Conservation (phyloP, 2,113 vertebrate genomes). For the Halichoerus grypus region DNA sequence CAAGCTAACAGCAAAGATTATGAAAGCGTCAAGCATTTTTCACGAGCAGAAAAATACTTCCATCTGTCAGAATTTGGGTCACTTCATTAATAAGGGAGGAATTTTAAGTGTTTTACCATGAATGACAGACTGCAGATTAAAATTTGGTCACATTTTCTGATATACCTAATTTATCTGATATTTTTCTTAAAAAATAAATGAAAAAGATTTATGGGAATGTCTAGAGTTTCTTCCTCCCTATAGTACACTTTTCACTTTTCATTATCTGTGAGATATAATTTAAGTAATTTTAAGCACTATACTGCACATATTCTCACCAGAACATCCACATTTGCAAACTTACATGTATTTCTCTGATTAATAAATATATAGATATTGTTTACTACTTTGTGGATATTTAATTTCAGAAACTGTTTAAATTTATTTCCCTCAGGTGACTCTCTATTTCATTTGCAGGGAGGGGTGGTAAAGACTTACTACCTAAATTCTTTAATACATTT, state of each 20-base stretch:
- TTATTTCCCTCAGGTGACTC: background rate
- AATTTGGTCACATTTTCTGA: constrained; percentile 16
- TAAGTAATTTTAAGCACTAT: constrained; percentile 21
- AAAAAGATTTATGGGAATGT: constrained; percentile 12
- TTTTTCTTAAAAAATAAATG: constrained; percentile 41
- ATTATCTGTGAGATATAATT: background rate
- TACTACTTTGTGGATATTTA: constrained; percentile 24
- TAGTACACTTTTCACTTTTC: background rate
- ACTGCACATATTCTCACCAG: constrained; percentile 26
- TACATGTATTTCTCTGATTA: background rate
- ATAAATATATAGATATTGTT: background rate
- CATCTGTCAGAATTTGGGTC: background rate
- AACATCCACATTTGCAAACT: background rate
- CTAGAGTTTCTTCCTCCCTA: constrained; percentile 7
- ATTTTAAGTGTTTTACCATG: background rate
- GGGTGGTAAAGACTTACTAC: background rate
- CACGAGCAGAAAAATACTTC: background rate
- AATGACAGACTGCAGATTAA: background rate
- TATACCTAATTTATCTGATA: background rate
- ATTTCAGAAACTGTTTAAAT: background rate
- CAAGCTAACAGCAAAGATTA: background rate
- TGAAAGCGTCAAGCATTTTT: background rate
- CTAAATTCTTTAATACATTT: background rate
- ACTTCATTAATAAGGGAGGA: background rate
- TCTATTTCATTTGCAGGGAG: constrained; percentile 13